Evolutionary conservation across 2,888 invertebrate species (phyloP), one percentile per base, ranked within the genome.

Genomic region (Calameuta filiformis): DNA sequence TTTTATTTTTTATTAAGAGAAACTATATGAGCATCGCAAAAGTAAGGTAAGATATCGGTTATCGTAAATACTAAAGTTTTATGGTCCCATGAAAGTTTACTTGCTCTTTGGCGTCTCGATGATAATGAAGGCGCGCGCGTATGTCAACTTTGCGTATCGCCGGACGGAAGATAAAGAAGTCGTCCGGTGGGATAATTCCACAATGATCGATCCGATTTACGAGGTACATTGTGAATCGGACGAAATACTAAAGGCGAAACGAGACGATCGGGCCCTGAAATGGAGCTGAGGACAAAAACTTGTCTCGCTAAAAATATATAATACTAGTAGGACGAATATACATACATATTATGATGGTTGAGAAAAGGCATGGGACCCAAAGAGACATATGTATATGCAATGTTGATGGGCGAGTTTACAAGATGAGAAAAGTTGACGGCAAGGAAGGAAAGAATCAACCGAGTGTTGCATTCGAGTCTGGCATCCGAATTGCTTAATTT

Each of bases 401-500:
- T 56, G 56, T 56, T 56, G 56, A 56, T 23, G 56, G 56, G 56
- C 23, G 56, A 23, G 56, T 40, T 1, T 56, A 23, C 56, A 56
- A 23, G 56, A 56, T 56, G 56, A 56, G 56, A 56, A 76, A 73
- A 76, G 71, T 40, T 11, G 31, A 74, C 34, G 34, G 56, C 2
- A 56, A 56, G 56, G 56, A 23, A 56, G 56, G 23, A 56, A 56
- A 56, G 69, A 76, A 76, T 71, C 23, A 35, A 23, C 23, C 23
- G 12, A 71, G 71, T 34, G 34, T 34, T n/a, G 31, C 30, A 71
- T 33, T 84, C 76, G 73, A 81, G 80, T 82, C 82, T 80, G 79
- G 82, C 84, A 84, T 86, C 81, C 76, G 79, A 86, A 86, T 86
- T 84, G 82, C 84, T 85, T 83, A 82, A 86, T 86, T 86, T 85